Percentiles rank a stretch among this genome's conserved stretches.
phyloP scores from a whole-genome alignment of 2,888 invertebrate species.

The Druceiella hillmani region DNA sequence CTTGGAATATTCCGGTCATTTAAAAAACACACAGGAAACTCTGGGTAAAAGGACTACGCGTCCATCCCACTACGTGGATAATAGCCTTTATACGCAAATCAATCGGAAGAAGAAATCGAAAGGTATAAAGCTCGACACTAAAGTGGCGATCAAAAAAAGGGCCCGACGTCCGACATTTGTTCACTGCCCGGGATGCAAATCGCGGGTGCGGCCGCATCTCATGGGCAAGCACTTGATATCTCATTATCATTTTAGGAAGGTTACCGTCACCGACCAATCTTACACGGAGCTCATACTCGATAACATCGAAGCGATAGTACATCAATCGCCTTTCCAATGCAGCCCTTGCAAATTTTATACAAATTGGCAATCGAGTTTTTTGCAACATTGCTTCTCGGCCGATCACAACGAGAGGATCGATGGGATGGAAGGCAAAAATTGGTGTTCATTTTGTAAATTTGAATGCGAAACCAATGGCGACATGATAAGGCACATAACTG shows the following conservation, averaged over 20 bases:
- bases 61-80: slow-evolving; percentile 36
- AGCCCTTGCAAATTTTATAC: slow-evolving; percentile 79
- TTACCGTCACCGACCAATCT: slow-evolving; percentile 51
- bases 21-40: slow-evolving; percentile 33
- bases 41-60: slow-evolving; percentile 34
- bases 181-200: slow-evolving; percentile 67
- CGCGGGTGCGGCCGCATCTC: slow-evolving; percentile 59
- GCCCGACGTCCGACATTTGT: slow-evolving; percentile 55
- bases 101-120: slow-evolving; percentile 28
- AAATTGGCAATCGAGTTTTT: slow-evolving; percentile 65
- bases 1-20: slow-evolving; percentile 55
- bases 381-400: slow-evolving; percentile 68
- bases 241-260: slow-evolving; percentile 76
- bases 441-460: slow-evolving; percentile 71
- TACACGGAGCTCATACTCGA: slow-evolving; percentile 63
- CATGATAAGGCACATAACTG: slow-evolving; percentile 65
- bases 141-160: slow-evolving; percentile 39
- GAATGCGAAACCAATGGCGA: slow-evolving; percentile 56
- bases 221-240: slow-evolving; percentile 85
- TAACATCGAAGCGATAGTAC: slow-evolving; percentile 71
- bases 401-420: slow-evolving; percentile 51
- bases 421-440: slow-evolving; percentile 55
- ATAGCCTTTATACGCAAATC: slow-evolving; percentile 32
- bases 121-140: slow-evolving; percentile 22
- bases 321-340: slow-evolving; percentile 83